Conservation (phyloP, 2,113 vertebrate species). For the Hiodon alosoides region DNA sequence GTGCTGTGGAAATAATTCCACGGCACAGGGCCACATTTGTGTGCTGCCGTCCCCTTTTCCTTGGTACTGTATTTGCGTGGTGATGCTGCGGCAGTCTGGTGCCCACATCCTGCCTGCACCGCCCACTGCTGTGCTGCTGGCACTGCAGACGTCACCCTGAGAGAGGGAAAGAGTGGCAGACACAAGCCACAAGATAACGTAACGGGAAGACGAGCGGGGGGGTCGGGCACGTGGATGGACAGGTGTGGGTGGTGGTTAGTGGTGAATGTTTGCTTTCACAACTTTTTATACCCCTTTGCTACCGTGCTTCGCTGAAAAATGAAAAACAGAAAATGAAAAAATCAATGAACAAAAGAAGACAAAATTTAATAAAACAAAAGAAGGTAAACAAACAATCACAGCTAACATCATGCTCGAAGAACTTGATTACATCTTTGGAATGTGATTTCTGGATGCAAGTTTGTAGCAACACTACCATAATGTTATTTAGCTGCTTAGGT, state of each 20-base stretch:
- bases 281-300: neutral
- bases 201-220: conserved; percentile 14
- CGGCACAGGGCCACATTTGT: conserved; percentile 41
- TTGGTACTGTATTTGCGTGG: conserved; percentile 46
- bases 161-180: conserved; percentile 16
- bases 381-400: too few relatives aligned
- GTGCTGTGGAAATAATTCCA: conserved; percentile 43
- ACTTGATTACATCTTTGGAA: too few relatives aligned
- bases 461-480: too few relatives aligned
- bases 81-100: conserved; percentile 38
- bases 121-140: conserved; percentile 46
- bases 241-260: conserved; percentile 1
- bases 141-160: conserved; percentile 23
- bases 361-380: too few relatives aligned
- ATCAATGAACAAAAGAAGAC: neutral
- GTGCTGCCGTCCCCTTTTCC: conserved; percentile 43
- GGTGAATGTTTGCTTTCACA: neutral
- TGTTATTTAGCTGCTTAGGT: too few relatives aligned
- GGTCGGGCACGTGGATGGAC: neutral
- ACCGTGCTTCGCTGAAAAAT: neutral
- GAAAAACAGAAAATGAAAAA: conserved; percentile 1
- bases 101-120: conserved; percentile 65
- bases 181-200: conserved; percentile 19
- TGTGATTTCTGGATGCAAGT: too few relatives aligned
- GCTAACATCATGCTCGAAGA: too few relatives aligned